A percentile compares a stretch with the other conserved stretches of the same genome.
Evolutionary conservation across 1,140 invertebrate genomes (phyloP).

Genomic region (Geopemphigus sp.): DNA sequence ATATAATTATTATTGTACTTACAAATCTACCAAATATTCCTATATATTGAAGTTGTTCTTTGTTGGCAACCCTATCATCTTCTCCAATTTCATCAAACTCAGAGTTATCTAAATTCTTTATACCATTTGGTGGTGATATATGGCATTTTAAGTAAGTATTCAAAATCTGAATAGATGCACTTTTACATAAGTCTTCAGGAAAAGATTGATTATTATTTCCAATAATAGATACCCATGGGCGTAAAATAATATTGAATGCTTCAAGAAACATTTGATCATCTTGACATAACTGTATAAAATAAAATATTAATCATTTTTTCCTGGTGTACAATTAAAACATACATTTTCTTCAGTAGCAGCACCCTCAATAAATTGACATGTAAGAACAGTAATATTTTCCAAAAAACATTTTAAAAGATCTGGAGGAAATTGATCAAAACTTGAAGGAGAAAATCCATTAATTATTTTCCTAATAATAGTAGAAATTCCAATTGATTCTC

Average conservation of each 20-base stretch:
- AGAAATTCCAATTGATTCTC: conserved; percentile 66
- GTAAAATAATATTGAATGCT: conserved; percentile 77
- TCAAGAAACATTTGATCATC: conserved; percentile 73
- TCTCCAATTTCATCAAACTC: conserved; percentile 70
- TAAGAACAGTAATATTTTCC: conserved; percentile 65
- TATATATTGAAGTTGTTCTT: conserved; percentile 68
- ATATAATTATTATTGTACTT: conserved; percentile 51
- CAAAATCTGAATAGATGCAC: conserved; percentile 65
- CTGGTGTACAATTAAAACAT: conserved; percentile 52
- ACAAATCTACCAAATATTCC: conserved; percentile 60
- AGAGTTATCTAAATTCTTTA: conserved; percentile 60
- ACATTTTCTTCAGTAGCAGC: conserved; percentile 74
- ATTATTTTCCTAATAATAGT: conserved; percentile 41
- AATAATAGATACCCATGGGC: conserved; percentile 72
- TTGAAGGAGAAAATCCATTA: conserved; percentile 10
- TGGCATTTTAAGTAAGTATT: conserved; percentile 80
- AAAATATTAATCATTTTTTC: conserved; percentile 31
- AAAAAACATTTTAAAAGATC: conserved; percentile 56
- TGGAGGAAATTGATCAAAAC: conserved; percentile 57
- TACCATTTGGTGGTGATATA: conserved; percentile 77
- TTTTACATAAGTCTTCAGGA: conserved; percentile 60
- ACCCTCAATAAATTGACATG: conserved; percentile 71
- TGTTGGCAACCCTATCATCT: conserved; percentile 67
- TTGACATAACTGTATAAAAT: conserved; percentile 56
- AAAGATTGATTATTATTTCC: conserved; percentile 60